Evolutionary conservation across 2,888 invertebrate species (phyloP).

Genomic region (Eustalomyia histrio): DNA sequence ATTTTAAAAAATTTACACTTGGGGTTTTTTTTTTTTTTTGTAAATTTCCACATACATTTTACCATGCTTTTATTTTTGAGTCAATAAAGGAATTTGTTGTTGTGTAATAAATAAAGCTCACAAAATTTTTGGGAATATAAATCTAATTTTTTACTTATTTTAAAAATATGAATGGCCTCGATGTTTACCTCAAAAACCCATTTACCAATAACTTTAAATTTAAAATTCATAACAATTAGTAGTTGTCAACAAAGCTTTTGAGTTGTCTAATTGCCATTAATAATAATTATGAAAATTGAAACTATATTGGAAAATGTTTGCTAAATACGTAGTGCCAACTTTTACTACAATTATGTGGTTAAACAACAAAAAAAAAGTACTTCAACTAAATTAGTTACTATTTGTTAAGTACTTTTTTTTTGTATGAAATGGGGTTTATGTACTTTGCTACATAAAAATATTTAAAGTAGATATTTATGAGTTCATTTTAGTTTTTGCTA

Average conservation of each 20-base stretch:
- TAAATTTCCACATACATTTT: too few relatives aligned
- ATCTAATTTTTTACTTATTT: too few relatives aligned
- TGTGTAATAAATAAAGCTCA: too few relatives aligned
- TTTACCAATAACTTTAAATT: too few relatives aligned
- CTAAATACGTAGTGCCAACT: constrained; percentile 13
- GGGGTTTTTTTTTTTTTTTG: too few relatives aligned
- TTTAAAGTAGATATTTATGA: constrained; percentile 3
- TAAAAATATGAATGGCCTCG: too few relatives aligned
- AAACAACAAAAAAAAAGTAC: constrained; percentile 16
- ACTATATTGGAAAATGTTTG: constrained; percentile 4
- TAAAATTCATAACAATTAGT: constrained; percentile 3
- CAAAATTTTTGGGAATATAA: too few relatives aligned
- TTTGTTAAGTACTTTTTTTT: neutral
- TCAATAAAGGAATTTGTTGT: too few relatives aligned
- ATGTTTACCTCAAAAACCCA: too few relatives aligned
- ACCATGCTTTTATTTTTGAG: too few relatives aligned
- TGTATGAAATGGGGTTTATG: neutral
- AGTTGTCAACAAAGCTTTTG: constrained; percentile 24
- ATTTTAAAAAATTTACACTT: too few relatives aligned
- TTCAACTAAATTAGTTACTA: constrained; percentile 35
- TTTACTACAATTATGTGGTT: constrained; percentile 12
- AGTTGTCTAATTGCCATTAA: constrained; percentile 22
- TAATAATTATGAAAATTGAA: neutral
- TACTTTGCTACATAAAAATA: neutral
- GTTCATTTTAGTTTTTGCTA: neutral